Evolutionary conservation across 2,888 invertebrate species (phyloP).

Genomic region (Catocala nupta): DNA sequence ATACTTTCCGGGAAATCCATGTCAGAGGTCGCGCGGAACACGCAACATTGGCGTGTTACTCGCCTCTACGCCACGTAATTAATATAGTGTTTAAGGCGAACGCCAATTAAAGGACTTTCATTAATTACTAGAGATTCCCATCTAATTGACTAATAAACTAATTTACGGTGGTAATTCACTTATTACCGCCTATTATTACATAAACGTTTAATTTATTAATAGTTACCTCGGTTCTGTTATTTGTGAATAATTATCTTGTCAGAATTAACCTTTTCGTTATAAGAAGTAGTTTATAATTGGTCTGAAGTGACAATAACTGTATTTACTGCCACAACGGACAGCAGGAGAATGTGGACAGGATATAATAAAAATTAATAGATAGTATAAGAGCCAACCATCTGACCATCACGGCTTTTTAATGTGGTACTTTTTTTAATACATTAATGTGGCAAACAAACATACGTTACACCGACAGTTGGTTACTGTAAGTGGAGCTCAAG

Average conservation of each 20-base stretch:
- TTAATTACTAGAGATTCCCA: constrained; percentile 67
- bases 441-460: no score
- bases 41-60: constrained; percentile 68
- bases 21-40: constrained; percentile 71
- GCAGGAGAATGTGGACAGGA: constrained; percentile 11
- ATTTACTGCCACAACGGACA: constrained; percentile 7
- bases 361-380: constrained; percentile 7
- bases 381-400: background rate
- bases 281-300: constrained; percentile 21
- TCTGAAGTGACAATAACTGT: constrained; percentile 22
- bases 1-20: constrained; percentile 74
- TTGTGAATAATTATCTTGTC: constrained; percentile 24
- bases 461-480: no score
- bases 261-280: constrained; percentile 21
- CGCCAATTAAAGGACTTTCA: constrained; percentile 71
- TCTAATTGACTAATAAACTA: constrained; percentile 64
- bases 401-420: no score
- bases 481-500: no score
- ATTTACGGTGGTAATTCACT: constrained; percentile 51
- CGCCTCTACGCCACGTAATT: constrained; percentile 70
- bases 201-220: constrained; percentile 34
- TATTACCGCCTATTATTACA: constrained; percentile 43
- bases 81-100: constrained; percentile 69
- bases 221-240: constrained; percentile 15
- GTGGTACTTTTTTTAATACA: no score